These are phyloP conservation scores for Anas platyrhynchos DNA, from an alignment of 2,113 vertebrate species.

Conservation along the genomic window DNA sequence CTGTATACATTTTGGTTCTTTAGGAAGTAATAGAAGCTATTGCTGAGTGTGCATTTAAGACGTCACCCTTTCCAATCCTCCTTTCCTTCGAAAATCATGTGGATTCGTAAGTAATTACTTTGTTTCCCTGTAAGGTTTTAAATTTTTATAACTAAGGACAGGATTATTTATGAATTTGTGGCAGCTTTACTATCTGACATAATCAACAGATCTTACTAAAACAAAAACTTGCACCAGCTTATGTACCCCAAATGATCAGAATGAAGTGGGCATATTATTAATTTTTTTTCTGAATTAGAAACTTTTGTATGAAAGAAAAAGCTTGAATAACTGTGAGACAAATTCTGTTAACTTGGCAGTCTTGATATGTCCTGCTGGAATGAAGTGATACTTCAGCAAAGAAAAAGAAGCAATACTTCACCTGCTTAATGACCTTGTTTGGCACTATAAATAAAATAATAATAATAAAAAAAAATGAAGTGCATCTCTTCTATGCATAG, in stretches of 20 bases:
- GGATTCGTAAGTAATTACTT: constrained; percentile 91
- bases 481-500: background rate
- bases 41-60: constrained; percentile 98
- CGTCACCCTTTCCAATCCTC: constrained; percentile 93
- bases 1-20: constrained; percentile 54
- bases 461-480: no score
- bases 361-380: background rate
- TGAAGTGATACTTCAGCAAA: background rate
- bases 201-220: background rate
- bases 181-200: background rate
- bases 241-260: background rate
- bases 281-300: background rate
- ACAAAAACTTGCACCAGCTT: background rate
- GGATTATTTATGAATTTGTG: background rate
- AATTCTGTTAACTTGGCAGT: background rate
- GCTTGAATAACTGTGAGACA: background rate
- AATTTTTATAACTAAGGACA: background rate
- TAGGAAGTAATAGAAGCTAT: constrained; percentile 99
- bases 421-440: background rate
- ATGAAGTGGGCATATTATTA: background rate
- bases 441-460: background rate
- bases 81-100: constrained; percentile 99
- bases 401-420: background rate
- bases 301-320: background rate
- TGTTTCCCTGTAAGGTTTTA: background rate